Conservation (phyloP, 2,797 vertebrate genomes). For the Psittacula derbiana region DNA sequence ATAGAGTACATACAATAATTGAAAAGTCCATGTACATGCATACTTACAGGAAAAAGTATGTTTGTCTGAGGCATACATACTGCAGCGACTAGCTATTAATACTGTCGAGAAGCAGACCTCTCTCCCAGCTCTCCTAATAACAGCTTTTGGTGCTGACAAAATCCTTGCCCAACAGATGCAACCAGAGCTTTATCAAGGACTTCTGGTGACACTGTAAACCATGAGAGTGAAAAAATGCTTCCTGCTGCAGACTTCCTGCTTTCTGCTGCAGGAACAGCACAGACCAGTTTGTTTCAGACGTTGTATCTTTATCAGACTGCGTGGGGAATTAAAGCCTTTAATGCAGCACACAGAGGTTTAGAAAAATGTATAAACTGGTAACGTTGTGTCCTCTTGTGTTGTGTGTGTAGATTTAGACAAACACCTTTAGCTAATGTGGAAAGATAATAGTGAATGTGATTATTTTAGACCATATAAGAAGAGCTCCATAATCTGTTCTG, state of each 20-base stretch:
- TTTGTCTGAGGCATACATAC: not conserved
- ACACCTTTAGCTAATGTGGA: not conserved
- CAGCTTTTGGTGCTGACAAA: slow-evolving; percentile 17
- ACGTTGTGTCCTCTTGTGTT: not conserved
- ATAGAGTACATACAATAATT: not conserved
- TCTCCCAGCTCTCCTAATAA: not conserved
- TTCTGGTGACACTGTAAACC: slow-evolving; percentile 32
- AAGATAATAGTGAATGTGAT: not conserved
- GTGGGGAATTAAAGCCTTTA: slow-evolving; percentile 26
- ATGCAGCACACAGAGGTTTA: not conserved
- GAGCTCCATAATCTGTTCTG: not conserved
- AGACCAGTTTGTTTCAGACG: slow-evolving; percentile 14
- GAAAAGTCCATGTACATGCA: not conserved
- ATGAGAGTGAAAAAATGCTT: slow-evolving; percentile 35
- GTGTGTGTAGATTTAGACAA: not conserved
- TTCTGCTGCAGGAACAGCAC: slow-evolving; percentile 6
- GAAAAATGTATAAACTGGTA: not conserved
- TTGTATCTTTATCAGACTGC: not conserved
- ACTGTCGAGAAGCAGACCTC: not conserved
- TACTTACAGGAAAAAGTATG: not conserved
- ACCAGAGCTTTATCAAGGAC: slow-evolving; percentile 15
- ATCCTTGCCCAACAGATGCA: slow-evolving; percentile 24
- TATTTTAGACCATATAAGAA: not conserved
- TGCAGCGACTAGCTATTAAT: not conserved
- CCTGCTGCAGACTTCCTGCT: slow-evolving; percentile 63